Evolutionary conservation across 2,113 vertebrate genomes (phyloP).

Genomic region (Corythornis cristatus): DNA sequence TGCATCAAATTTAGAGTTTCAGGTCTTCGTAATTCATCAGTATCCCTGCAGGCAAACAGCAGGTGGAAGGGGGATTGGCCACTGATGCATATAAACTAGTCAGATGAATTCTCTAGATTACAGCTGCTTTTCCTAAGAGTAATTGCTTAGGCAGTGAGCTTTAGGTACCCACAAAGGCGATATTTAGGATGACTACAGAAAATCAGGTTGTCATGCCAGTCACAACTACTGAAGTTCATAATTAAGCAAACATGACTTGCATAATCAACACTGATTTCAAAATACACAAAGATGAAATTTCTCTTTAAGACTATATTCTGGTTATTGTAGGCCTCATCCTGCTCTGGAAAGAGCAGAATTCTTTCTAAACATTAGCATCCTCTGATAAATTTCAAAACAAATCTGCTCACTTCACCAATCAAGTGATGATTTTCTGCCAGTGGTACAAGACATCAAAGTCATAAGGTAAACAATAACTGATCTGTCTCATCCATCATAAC

Average conservation of each 20-base stretch:
- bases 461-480: neutral
- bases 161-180: neutral
- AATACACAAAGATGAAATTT: neutral
- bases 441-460: neutral
- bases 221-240: neutral
- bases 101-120: neutral
- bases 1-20: constrained; percentile 66
- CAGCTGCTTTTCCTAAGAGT: neutral
- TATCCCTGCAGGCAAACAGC: constrained; percentile 51
- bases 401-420: neutral
- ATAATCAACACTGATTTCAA: neutral
- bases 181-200: neutral
- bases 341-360: neutral
- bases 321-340: neutral
- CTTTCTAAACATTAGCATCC: neutral
- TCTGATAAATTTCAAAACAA: neutral
- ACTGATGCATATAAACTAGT: neutral
- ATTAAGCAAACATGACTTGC: neutral
- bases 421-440: neutral
- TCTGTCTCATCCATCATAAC: neutral
- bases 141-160: neutral
- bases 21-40: constrained; percentile 58
- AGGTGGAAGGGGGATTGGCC: neutral
- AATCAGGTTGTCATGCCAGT: neutral
- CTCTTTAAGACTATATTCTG: neutral